Conservation (phyloP, 2,888 invertebrate genomes). For the Acholoe squamosa region DNA sequence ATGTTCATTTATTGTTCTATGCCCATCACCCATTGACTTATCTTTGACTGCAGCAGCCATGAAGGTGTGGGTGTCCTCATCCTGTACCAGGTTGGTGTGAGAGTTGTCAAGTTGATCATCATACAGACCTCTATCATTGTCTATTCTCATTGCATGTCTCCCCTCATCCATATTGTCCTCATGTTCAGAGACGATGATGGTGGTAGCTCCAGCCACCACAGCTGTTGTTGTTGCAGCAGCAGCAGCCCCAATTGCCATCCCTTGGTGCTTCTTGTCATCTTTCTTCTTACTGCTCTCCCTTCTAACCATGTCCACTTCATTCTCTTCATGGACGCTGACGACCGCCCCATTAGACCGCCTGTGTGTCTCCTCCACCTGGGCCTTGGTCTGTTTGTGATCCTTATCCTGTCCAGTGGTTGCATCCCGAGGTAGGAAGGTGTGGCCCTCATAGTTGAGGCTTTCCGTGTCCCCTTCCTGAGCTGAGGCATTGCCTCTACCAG, state of each 20-base stretch:
- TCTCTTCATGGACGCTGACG: not conserved
- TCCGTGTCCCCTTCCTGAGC: constrained; percentile 20
- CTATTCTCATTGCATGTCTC: not conserved
- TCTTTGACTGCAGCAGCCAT: not conserved
- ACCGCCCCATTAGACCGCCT: not conserved
- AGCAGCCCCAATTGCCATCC: not conserved
- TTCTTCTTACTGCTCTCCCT: not conserved
- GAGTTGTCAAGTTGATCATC: not conserved
- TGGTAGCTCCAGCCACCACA: not conserved
- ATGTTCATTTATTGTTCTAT: not conserved
- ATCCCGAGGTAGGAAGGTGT: constrained; percentile 4
- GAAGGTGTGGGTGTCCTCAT: not conserved
- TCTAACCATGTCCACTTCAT: not conserved
- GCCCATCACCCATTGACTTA: constrained; percentile 4
- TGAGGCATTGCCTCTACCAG: not conserved
- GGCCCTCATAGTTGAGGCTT: constrained; percentile 51
- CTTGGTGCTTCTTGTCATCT: not conserved
- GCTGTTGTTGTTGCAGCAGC: not conserved
- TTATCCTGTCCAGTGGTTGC: not conserved
- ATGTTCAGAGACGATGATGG: not conserved
- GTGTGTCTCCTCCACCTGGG: not conserved
- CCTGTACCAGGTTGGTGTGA: not conserved
- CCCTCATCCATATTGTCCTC: not conserved
- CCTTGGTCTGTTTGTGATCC: not conserved
- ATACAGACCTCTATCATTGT: not conserved